Conservation (phyloP, 2,113 vertebrate species). For the Polyodon spathula region DNA sequence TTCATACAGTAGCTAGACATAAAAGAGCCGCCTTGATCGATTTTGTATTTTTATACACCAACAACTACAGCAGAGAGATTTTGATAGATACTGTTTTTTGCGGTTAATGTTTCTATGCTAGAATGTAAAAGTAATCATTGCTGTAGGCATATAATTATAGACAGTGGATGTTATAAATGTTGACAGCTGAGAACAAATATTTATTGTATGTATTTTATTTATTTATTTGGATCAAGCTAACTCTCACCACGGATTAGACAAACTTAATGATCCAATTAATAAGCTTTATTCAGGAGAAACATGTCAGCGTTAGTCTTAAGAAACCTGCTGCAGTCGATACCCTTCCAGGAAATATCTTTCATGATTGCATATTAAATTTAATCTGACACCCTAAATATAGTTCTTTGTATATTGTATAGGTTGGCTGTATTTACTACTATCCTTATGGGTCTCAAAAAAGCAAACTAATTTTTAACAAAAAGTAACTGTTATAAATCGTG, state of each 20-base stretch:
- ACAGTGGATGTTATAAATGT: too few species aligned
- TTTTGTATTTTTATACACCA: too few species aligned
- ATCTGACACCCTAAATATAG: constrained; percentile 58
- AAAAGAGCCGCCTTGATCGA: too few species aligned
- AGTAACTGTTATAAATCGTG: constrained; percentile 15
- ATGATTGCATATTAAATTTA: constrained; percentile 77
- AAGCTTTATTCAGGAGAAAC: constrained; percentile 59
- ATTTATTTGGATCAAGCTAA: constrained; percentile 43
- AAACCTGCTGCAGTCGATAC: constrained; percentile 50
- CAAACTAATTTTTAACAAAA: neutral
- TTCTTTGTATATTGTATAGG: constrained; percentile 43
- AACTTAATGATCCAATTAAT: constrained; percentile 64
- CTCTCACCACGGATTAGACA: constrained; percentile 59
- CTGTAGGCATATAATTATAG: too few species aligned
- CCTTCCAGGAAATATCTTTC: constrained; percentile 84
- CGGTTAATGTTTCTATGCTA: too few species aligned
- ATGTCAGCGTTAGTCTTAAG: constrained; percentile 55
- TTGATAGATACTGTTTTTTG: too few species aligned
- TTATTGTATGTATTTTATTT: constrained; percentile 25
- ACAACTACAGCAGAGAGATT: too few species aligned
- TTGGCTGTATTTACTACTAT: neutral
- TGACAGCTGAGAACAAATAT: constrained; percentile 44
- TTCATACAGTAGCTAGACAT: too few species aligned
- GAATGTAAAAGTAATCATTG: too few species aligned
- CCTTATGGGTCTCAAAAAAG: neutral